phyloP scores from a whole-genome alignment of 2,113 vertebrate genomes.

The Datnioides undecimradiatus region DNA sequence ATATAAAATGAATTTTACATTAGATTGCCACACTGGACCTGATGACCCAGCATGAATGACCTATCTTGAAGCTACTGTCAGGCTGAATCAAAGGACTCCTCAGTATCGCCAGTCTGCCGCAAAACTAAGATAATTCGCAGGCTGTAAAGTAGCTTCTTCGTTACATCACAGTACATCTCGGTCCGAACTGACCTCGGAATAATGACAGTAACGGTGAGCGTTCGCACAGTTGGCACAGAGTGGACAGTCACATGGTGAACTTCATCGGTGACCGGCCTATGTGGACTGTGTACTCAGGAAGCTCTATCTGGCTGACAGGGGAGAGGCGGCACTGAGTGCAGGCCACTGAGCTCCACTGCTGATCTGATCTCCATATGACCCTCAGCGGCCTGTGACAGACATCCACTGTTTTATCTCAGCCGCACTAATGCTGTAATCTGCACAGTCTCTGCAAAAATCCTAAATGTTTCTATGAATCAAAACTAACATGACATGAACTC shows the following conservation, averaged over 20 bases:
- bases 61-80: neutral
- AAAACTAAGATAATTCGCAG: neutral
- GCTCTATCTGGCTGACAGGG: constrained; percentile 27
- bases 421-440: neutral
- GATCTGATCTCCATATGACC: constrained; percentile 3
- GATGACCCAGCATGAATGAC: too few species aligned
- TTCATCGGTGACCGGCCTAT: constrained; percentile 18
- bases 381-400: neutral
- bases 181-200: constrained; percentile 10
- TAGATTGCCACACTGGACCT: neutral
- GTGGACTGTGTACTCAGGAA: constrained; percentile 61
- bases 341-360: constrained; percentile 6
- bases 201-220: neutral
- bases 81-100: neutral
- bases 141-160: neutral
- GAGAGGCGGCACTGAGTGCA: constrained; percentile 33
- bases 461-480: neutral
- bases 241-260: constrained; percentile 43
- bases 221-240: neutral
- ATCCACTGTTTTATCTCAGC: neutral
- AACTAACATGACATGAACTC: neutral
- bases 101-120: neutral
- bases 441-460: neutral
- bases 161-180: constrained; percentile 7
- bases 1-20: neutral